Evolutionary conservation across 2,888 invertebrate species (phyloP).

Genomic region (Meteorus cinctellus): DNA sequence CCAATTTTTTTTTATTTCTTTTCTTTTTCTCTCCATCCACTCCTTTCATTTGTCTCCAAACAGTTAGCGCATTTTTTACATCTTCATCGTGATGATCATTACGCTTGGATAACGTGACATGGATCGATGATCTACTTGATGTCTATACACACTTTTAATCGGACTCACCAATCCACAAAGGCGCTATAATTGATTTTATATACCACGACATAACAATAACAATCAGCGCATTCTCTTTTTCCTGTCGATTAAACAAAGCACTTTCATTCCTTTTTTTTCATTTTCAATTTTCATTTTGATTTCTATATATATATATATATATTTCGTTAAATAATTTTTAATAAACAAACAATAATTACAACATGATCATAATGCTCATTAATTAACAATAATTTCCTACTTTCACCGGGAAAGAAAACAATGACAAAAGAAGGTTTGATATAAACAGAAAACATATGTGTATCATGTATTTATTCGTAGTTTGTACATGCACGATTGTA

Average conservation of each 20-base stretch:
- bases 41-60: constrained; percentile 29
- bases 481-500: background rate
- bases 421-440: background rate
- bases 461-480: background rate
- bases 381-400: no score
- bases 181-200: constrained; percentile 25
- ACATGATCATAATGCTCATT: no score
- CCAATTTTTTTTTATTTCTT: constrained; percentile 47
- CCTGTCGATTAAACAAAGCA: constrained; percentile 55
- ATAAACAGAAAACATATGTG: background rate
- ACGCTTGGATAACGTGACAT: constrained; percentile 39
- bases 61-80: constrained; percentile 7
- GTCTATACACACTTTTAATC: constrained; percentile 37
- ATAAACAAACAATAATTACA: no score
- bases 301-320: background rate
- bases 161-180: constrained; percentile 25
- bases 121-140: constrained; percentile 38
- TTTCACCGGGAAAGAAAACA: no score
- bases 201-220: background rate
- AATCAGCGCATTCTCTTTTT: constrained; percentile 43
- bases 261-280: background rate
- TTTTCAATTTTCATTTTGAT: constrained; percentile 1
- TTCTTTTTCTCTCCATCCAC: constrained; percentile 37
- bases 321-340: background rate
- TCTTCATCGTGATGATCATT: constrained; percentile 24